Evolutionary conservation across 1,140 invertebrate species (phyloP).

Genomic region (Brachystomella parvula): DNA sequence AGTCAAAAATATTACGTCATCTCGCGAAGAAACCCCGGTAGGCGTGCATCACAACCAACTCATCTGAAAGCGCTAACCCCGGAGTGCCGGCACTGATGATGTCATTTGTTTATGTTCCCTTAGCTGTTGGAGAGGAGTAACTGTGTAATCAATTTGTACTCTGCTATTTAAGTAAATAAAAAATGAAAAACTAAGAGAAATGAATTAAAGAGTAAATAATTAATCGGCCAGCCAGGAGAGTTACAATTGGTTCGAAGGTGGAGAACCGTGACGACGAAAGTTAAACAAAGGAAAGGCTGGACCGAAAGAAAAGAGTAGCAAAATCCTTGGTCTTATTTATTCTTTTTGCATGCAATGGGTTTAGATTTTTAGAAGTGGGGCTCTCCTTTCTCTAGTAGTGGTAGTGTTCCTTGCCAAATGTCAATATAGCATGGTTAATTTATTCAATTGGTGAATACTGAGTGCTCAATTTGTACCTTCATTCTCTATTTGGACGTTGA

Average conservation of each 20-base stretch:
- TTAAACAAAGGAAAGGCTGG: neutral
- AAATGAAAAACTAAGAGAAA: neutral
- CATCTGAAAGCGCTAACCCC: too few species aligned
- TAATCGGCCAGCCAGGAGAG: neutral
- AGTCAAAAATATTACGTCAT: too few species aligned
- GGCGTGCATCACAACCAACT: too few species aligned
- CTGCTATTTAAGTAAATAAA: neutral
- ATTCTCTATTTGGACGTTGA: neutral
- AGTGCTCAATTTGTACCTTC: constrained; percentile 12
- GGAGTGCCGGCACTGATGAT: too few species aligned
- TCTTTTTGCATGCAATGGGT: constrained; percentile 9
- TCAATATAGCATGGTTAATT: constrained; percentile 13
- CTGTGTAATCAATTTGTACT: constrained; percentile 8
- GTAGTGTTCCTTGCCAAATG: constrained; percentile 4
- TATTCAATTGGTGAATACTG: constrained; percentile 10
- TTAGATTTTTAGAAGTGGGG: too few species aligned
- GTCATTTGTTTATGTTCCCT: too few species aligned
- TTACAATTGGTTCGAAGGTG: neutral
- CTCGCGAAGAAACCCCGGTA: too few species aligned
- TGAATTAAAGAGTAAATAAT: constrained; percentile 7
- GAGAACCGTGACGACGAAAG: neutral
- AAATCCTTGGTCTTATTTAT: neutral
- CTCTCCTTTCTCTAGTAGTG: neutral
- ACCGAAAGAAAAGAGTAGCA: too few species aligned
- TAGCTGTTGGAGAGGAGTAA: too few species aligned